phyloP scores from a whole-genome alignment of 2,113 vertebrate genomes.

The Podarcis raffonei region DNA sequence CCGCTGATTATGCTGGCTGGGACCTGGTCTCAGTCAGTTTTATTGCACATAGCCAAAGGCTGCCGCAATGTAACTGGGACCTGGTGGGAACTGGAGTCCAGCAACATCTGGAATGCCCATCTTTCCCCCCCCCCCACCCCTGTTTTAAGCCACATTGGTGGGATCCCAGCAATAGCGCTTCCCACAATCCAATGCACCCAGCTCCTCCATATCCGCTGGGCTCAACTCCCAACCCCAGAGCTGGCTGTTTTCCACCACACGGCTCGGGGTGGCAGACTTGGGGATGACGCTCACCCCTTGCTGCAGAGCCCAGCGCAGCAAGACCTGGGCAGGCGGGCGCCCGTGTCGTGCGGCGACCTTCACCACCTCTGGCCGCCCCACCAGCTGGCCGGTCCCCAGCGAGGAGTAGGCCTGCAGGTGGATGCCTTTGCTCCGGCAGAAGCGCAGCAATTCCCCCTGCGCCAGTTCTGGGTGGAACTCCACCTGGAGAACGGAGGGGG shows the following conservation, averaged over 20 bases:
- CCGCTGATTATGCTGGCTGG: too few relatives aligned
- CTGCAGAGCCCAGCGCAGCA: conserved; percentile 83
- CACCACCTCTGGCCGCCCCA: conserved; percentile 68
- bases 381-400: conserved; percentile 76
- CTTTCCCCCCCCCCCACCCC: not conserved
- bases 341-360: conserved; percentile 68
- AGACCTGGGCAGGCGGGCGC: conserved; percentile 78
- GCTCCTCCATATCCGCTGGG: conserved; percentile 69
- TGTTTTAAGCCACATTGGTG: conserved; percentile 67
- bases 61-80: too few relatives aligned
- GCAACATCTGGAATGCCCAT: too few relatives aligned
- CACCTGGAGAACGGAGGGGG: conserved; percentile 79
- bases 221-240: conserved; percentile 80
- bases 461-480: conserved; percentile 82
- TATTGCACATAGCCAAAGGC: too few relatives aligned
- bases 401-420: conserved; percentile 85
- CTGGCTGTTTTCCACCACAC: conserved; percentile 72
- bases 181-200: conserved; percentile 73
- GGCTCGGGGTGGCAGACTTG: conserved; percentile 75
- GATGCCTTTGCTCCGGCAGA: conserved; percentile 73
- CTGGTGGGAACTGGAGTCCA: too few relatives aligned
- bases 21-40: too few relatives aligned
- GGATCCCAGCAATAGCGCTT: conserved; percentile 84
- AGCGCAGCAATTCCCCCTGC: conserved; percentile 73
- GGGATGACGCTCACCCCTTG: conserved; percentile 80